Base-by-base conservation (phyloP, 1,140 invertebrate genomes). In the Dendroctonus valens region DNA sequence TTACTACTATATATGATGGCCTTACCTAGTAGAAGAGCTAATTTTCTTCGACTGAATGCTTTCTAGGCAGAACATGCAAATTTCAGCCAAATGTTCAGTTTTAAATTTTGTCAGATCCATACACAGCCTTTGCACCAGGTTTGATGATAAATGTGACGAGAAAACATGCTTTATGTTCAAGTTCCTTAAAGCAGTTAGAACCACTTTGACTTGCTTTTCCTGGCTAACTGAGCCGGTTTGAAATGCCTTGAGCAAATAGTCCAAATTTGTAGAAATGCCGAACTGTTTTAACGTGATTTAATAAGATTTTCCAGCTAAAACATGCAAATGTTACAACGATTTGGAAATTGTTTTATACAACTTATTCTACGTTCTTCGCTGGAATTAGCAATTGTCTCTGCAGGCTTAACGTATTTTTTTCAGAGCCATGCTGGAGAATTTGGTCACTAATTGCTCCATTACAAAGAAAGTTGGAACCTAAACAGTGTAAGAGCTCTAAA, bases 51-150 rank as follows among this genome's bases (percentile, higher is more conserved):
- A 73, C 40, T 80, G 77, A 51, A 82, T 72, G 12, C 73, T 76
- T 39, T 79, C 76, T n/a, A 78, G 64, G 65, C 80, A 82, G 59
- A 78, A 76, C 59, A 78, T 74, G 40, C 80, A 72, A 5, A 82
- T 75, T 70, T 76, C 72, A 41, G 78, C 70, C 37, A 82, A 68
- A 61, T 82, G 77, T 39, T 78, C 67, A 5, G 74, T 59, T 15
- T 74, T 60, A 49, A 79, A 80, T 57, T 76, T 80, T 7, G 59
- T 38, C 11, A 82, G 60, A 63, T 82, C 79, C 53, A 79, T 75
- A 38, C 74, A 78, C n/a, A 81, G 58, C 6, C 79, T 76, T 8
- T 77, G 77, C 37, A 81, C 74, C 41, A 81, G 59, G 58, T 75
- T 73, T 11, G 48, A 62, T 40, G 77, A 75, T 7, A 55, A 58